Base-by-base conservation (phyloP, 1,140 invertebrate species). In the Plodia interpunctella region DNA sequence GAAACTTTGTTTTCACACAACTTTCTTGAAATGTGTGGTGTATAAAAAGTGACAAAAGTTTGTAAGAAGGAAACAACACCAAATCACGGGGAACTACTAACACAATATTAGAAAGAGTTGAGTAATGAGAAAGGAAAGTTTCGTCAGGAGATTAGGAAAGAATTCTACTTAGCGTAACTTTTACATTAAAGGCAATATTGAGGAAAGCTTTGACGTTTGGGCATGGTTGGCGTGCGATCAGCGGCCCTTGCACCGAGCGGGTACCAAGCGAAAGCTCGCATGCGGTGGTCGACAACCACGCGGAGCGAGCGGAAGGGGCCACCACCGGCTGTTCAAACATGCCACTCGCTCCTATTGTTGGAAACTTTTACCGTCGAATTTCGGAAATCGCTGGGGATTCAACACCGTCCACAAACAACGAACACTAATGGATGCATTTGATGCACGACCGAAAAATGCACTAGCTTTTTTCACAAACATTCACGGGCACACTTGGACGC, bases 391-490 rank as follows among this genome's bases (percentile, higher is more conserved):
- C 67, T 71, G 65, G 44, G 61, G 63, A 71, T 65, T 61, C 58
- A 62, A 74, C 66, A 66, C 66, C 68, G 67, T 75, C 52, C 74
- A 76, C 79, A 66, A 73, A 74, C 60, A 69, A 60, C 62, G 66
- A 74, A 60, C 79, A 83, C 78, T 60, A 76, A 69, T 60, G 63
- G 62, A 68, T 51, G 15, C 25, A 59, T 28, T 62, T 18, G 49
- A 64, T 58, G 49, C 62, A 61, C 63, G 58, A 71, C 62, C 64
- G 68, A 62, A 67, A 64, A 71, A 73, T 72, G 66, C 82, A 83
- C 80, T 72, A 81, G 66, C 73, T 70, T 73, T 62, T 62, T 70
- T 81, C 84, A 87, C 86, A 80, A 88, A 88, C 78, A 87, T 86
- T 81, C 83, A 87, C 83, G 80, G 38, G n/a, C 63, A 72, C 83